Base-by-base conservation (phyloP, 2,113 vertebrate genomes). In the Elephas maximus region DNA sequence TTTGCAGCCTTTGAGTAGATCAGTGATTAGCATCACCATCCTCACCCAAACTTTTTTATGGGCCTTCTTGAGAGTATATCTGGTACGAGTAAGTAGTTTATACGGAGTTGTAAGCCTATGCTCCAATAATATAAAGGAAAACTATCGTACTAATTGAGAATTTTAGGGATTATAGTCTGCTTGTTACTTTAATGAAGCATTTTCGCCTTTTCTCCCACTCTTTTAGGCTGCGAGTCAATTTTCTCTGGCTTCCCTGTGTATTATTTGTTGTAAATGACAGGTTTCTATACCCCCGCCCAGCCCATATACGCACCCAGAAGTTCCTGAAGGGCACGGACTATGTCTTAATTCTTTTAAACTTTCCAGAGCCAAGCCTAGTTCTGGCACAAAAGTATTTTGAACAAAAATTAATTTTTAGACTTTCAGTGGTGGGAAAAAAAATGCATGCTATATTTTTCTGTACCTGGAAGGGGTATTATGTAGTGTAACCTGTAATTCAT, bases 1-100 rank as follows among this genome's bases (percentile, higher is more conserved):
- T 41, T 53, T 90, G 84, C 84, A 87, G 45, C 17, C 80, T 76
- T 80, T 37, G 71, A 8, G 57, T n/a, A 71, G 74, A 5, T 78
- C 45, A 14, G 41, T 73, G 57, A 74, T 89, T 79, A n/a, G 62
- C 77, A 57, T 92, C 82, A 15, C n/a, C 48, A 0, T 88, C 62
- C 62, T 85, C 96, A 78, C 82, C 45, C 65, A 87, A 94, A 95
- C 83, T 96, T 94, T 63, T 93, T 60, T 87, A 80, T 21, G 65
- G 80, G 88, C 96, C 80, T 97, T 3, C 78, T 51, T 92, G 71
- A 88, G 76, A 93, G 33, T 37, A 6, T 86, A 0, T 76, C 12
- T 90, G 67, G 24, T 82, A 65, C 44, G 53, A 88, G 69, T 91
- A 79, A 94, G 89, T 93, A 69, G 85, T 94, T 77, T 88, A 69